Evolutionary conservation across 2,888 invertebrate genomes (phyloP).

Genomic region (Aelia acuminata): DNA sequence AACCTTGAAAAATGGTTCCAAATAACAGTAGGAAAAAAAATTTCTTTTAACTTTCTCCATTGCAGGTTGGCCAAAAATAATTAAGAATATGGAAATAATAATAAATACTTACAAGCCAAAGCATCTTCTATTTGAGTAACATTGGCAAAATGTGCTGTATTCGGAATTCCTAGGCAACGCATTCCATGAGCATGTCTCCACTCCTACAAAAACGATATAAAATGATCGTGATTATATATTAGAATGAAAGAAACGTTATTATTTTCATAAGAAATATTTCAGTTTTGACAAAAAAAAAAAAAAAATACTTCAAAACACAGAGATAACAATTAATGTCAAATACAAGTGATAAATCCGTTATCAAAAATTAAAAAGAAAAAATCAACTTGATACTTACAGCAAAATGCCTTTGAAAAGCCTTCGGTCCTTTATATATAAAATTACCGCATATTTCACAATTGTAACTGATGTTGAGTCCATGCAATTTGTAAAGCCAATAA

Average conservation of each 20-base stretch:
- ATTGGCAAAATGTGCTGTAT: slow-evolving; percentile 99
- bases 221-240: not conserved
- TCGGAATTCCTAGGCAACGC: slow-evolving; percentile 95
- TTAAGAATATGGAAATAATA: not conserved
- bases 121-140: slow-evolving; percentile 99
- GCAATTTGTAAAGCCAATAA: slow-evolving; percentile 98
- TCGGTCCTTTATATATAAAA: slow-evolving; percentile 97
- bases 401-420: slow-evolving; percentile 99
- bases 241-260: not conserved
- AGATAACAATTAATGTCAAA: too few species aligned
- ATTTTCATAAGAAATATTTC: not conserved
- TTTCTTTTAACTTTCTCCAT: not conserved
- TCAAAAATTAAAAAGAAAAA: slow-evolving; percentile 27
- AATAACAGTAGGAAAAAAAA: too few species aligned
- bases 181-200: slow-evolving; percentile 76
- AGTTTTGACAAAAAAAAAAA: not conserved
- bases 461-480: slow-evolving; percentile 98
- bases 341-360: too few species aligned
- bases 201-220: slow-evolving; percentile 70
- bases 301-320: too few species aligned
- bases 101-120: slow-evolving; percentile 80
- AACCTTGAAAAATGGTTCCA: too few species aligned
- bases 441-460: slow-evolving; percentile 99
- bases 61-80: not conserved
- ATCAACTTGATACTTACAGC: slow-evolving; percentile 79